Conservation (phyloP, 2,888 invertebrate genomes). For the Andrena praecox region DNA sequence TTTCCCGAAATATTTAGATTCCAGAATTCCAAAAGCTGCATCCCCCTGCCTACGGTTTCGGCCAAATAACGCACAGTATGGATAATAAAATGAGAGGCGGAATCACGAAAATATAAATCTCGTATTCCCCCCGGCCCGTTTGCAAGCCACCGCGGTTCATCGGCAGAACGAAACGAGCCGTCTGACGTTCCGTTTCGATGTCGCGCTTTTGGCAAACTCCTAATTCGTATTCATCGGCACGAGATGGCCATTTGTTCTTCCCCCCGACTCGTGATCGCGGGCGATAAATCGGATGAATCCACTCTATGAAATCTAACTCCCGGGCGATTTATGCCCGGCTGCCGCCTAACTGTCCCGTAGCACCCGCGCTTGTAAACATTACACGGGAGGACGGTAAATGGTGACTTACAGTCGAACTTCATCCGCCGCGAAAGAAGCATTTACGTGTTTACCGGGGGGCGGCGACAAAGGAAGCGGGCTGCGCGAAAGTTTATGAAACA, state of each 20-base stretch:
- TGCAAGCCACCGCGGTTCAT: not conserved
- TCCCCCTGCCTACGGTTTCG: too few species aligned
- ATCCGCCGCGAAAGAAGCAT: constrained; percentile 51
- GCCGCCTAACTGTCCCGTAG: constrained; percentile 29
- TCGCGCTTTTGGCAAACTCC: not conserved
- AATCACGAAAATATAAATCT: too few species aligned
- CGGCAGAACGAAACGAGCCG: not conserved
- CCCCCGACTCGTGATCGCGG: not conserved
- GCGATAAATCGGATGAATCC: constrained; percentile 26
- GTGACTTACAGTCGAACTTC: constrained; percentile 62
- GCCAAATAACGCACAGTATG: too few species aligned
- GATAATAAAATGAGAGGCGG: too few species aligned
- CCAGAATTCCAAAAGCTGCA: too few species aligned
- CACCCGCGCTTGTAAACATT: constrained; percentile 42
- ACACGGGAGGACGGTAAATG: constrained; percentile 38
- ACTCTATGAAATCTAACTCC: not conserved
- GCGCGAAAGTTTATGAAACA: constrained; percentile 64
- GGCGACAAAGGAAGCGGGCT: constrained; percentile 37
- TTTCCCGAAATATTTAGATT: too few species aligned
- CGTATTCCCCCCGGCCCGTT: too few species aligned
- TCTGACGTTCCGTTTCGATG: not conserved
- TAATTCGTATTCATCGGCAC: constrained; percentile 13
- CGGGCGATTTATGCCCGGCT: constrained; percentile 39
- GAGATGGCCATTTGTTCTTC: not conserved
- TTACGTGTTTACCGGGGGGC: constrained; percentile 62